Base-by-base conservation (phyloP, 2,113 vertebrate species). In the Anguilla rostrata region DNA sequence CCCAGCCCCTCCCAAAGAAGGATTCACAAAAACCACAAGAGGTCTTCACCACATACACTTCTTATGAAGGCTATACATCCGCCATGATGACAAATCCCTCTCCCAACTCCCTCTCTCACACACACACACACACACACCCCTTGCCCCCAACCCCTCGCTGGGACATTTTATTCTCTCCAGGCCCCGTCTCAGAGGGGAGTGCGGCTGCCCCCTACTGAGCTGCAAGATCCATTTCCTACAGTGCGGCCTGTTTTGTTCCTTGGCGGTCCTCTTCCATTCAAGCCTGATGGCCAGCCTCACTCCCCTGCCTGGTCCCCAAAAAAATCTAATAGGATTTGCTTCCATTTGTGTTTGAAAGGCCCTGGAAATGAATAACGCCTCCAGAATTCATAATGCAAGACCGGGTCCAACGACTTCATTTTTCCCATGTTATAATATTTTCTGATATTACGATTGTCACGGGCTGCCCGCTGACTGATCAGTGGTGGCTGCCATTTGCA, bases 121-220 rank as follows among this genome's bases (percentile, higher is more conserved):
- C 91, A 90, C 85, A 87, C 60, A 87, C 81, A 88, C 88, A 89
- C 87, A 92, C 86, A 89, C 81, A 29, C 82, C 60, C 84, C 90
- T 89, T 85, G 75, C 94, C 93, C 93, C 91, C 92, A 93, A 90
- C 93, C 93, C 93, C 91, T 92, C 86, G 93, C 92, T 92, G 94
- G 89, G 93, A 40, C 88, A 92, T 94, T 93, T 94, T 93, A 94
- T 95, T 89, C 88, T 91, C 84, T 78, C 87, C 86, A 92, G 92
- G 92, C 93, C 89, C 90, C 12, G 18, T 92, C 94, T 93, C 94
- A 93, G 92, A 93, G 93, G 93, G 94, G 93, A 94, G 91, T 89
- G 90, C 93, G 91, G 92, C 92, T 82, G 89, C 85, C 87, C 91
- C 93, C 93, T 93, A 94, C 93, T 94, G 93, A 92, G 94, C 91